A percentile compares a stretch with the other conserved stretches of the same genome.
Evolutionary conservation across 2,888 invertebrate species (phyloP).

Genomic region (Lobophora halterata): DNA sequence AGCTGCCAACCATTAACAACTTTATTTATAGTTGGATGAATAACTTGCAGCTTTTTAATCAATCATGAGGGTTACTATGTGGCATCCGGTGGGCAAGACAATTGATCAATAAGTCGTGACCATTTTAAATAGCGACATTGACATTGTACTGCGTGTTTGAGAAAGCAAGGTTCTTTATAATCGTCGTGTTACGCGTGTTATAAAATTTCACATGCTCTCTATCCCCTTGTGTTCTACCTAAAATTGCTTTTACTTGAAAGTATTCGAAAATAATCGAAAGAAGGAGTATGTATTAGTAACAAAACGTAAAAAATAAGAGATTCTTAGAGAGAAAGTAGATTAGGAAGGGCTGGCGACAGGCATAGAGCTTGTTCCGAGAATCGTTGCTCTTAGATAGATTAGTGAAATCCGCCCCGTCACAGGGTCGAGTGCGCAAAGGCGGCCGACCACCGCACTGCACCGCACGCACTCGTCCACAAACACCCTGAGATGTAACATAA

Average conservation of each 20-base stretch:
- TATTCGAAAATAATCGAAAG: neutral
- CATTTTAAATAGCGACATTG: slow-evolving; percentile 20
- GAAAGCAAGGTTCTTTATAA: too few relatives aligned
- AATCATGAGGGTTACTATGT: slow-evolving; percentile 61
- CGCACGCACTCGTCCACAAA: slow-evolving; percentile 64
- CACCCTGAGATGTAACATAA: slow-evolving; percentile 73
- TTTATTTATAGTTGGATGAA: slow-evolving; percentile 72
- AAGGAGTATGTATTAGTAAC: neutral
- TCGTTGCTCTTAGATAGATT: slow-evolving; percentile 32
- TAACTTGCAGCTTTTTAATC: slow-evolving; percentile 76
- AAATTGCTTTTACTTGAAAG: too few relatives aligned
- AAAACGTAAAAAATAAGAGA: neutral
- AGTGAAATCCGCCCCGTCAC: slow-evolving; percentile 56
- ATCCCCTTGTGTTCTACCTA: too few relatives aligned
- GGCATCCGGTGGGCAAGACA: slow-evolving; percentile 59
- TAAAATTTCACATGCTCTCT: too few relatives aligned
- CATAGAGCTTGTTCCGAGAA: slow-evolving; percentile 12
- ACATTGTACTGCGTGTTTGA: too few relatives aligned
- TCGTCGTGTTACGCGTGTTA: too few relatives aligned
- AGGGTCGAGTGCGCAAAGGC: slow-evolving; percentile 61
- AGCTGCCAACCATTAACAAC: slow-evolving; percentile 65
- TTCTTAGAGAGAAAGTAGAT: slow-evolving; percentile 2
- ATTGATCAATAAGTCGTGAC: slow-evolving; percentile 55
- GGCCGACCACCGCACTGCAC: slow-evolving; percentile 48
- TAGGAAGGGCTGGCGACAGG: neutral